phyloP scores from a whole-genome alignment of 2,888 invertebrate genomes.

The Sinohyriopsis cumingii region DNA sequence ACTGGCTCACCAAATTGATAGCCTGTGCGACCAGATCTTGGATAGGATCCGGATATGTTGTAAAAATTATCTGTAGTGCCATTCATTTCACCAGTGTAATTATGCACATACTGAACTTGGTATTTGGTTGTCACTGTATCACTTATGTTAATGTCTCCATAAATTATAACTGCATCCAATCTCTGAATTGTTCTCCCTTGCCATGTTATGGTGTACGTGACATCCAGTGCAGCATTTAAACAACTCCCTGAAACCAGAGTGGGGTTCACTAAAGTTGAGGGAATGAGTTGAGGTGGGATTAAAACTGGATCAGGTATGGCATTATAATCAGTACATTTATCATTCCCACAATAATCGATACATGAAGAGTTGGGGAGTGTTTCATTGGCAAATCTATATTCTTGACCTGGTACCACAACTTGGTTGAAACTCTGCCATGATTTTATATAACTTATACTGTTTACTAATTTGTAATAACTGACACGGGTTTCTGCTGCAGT shows the following conservation, averaged over 20 bases:
- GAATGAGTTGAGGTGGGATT: conserved; percentile 5
- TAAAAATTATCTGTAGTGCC: conserved; percentile 45
- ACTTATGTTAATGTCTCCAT: conserved; percentile 47
- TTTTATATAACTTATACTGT: conserved; percentile 33
- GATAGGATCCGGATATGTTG: conserved; percentile 33
- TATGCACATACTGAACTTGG: conserved; percentile 46
- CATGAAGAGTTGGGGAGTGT: conserved; percentile 30
- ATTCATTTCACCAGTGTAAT: conserved; percentile 21
- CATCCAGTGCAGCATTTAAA: conserved; percentile 59
- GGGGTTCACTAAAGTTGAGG: conserved; percentile 40
- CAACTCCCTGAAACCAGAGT: conserved; percentile 56
- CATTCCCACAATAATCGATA: conserved; percentile 41
- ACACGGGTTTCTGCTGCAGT: conserved; percentile 35
- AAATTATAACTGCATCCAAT: conserved; percentile 54
- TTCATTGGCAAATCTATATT: conserved; percentile 34
- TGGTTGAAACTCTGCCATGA: conserved; percentile 19
- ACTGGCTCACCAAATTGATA: conserved; percentile 56
- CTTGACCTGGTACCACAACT: conserved; percentile 16
- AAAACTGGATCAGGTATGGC: conserved; percentile 21
- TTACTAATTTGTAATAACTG: conserved; percentile 36
- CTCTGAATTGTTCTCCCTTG: conserved; percentile 45
- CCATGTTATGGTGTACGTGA: conserved; percentile 63
- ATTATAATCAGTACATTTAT: conserved; percentile 34
- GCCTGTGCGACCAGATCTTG: conserved; percentile 58
- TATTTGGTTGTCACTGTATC: conserved; percentile 54